Evolutionary conservation across 1,140 invertebrate genomes (phyloP).

Genomic region (Drosophila pachea): DNA sequence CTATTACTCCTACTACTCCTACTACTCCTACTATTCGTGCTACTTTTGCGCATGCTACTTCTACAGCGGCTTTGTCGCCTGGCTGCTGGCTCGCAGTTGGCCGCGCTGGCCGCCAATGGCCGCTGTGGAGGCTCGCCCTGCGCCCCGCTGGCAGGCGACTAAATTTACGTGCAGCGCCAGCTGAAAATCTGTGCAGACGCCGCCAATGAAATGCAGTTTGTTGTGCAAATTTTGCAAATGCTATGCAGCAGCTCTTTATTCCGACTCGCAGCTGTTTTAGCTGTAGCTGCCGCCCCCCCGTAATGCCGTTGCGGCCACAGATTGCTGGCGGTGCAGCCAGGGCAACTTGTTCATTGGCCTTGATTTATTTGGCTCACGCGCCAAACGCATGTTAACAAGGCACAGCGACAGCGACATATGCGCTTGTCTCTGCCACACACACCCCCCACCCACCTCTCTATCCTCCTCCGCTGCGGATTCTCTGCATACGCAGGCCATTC

Average conservation of each 20-base stretch:
- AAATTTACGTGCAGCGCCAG: constrained; percentile 44
- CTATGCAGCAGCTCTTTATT: constrained; percentile 22
- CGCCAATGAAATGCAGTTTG: constrained; percentile 34
- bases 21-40: too few relatives aligned
- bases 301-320: not conserved
- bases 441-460: too few relatives aligned
- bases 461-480: too few relatives aligned
- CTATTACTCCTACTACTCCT: too few relatives aligned
- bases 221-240: constrained; percentile 48
- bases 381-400: constrained; percentile 73
- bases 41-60: not conserved
- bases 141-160: constrained; percentile 42
- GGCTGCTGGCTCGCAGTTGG: constrained; percentile 6
- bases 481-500: constrained; percentile 1
- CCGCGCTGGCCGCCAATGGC: not conserved
- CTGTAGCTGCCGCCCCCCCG: not conserved
- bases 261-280: not conserved
- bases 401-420: constrained; percentile 28
- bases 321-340: not conserved
- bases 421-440: constrained; percentile 4
- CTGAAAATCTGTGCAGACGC: constrained; percentile 30
- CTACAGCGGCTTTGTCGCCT: not conserved
- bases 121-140: not conserved
- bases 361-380: constrained; percentile 73
- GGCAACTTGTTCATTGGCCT: constrained; percentile 37